Evolutionary conservation across 2,113 vertebrate genomes (phyloP).

Genomic region (Podilymbus podiceps): DNA sequence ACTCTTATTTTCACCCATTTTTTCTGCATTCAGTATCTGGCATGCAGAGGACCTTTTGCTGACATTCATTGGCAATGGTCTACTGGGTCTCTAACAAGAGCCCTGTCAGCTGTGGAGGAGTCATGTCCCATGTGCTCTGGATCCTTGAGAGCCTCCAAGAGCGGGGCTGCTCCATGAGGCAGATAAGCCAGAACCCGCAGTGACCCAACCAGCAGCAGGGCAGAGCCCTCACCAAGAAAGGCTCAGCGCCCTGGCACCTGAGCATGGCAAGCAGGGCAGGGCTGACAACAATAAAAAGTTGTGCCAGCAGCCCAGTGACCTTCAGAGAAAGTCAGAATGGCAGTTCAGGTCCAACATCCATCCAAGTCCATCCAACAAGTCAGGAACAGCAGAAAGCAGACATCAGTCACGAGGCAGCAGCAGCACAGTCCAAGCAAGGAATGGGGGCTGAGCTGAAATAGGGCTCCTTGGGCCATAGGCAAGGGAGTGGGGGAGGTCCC

Average conservation of each 20-base stretch:
- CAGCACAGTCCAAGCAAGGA: background rate
- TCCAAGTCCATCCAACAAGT: background rate
- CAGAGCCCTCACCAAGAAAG: background rate
- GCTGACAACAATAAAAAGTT: background rate
- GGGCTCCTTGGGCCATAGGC: background rate
- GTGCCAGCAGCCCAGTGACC: background rate
- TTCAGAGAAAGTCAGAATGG: background rate
- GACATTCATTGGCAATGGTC: background rate
- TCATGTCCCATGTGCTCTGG: background rate
- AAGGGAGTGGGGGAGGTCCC: background rate
- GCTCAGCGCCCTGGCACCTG: background rate
- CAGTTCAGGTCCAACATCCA: background rate
- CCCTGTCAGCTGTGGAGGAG: background rate
- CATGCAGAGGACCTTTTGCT: background rate
- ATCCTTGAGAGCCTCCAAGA: background rate
- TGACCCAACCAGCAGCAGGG: background rate
- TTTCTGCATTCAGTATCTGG: background rate
- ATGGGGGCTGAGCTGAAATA: background rate
- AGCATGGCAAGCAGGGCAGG: background rate
- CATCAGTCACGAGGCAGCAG: background rate
- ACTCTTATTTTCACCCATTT: background rate
- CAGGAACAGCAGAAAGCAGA: background rate
- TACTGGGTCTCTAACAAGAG: background rate
- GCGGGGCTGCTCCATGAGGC: accelerated
- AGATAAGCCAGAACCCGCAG: background rate